These are phyloP conservation scores for Promerops cafer DNA, from an alignment of 2,113 vertebrate species.

Conservation along the genomic window DNA sequence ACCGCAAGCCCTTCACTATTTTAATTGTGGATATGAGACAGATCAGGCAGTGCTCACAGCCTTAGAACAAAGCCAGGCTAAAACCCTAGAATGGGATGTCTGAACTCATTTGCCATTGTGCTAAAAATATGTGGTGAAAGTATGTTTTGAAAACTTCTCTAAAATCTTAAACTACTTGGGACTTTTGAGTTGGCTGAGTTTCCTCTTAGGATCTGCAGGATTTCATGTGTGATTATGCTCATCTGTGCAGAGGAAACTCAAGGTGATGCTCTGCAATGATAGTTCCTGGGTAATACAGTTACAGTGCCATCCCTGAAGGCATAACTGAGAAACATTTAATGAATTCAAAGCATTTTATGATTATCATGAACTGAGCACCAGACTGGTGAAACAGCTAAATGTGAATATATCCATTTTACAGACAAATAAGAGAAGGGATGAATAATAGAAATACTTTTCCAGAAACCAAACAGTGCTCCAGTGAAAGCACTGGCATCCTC, in stretches of 20 bases:
- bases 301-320: neutral
- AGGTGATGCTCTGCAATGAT: neutral
- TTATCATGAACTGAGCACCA: neutral
- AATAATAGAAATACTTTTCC: constrained; percentile 54
- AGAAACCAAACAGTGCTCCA: constrained; percentile 34
- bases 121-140: neutral
- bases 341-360: neutral
- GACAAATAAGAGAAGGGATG: neutral
- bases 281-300: neutral
- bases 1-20: neutral
- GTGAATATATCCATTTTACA: neutral
- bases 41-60: neutral
- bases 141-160: neutral
- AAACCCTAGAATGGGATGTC: neutral
- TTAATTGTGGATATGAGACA: neutral
- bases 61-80: neutral
- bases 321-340: neutral
- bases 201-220: neutral
- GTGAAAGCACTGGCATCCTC: constrained; percentile 30
- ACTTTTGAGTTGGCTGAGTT: neutral
- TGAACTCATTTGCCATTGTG: neutral
- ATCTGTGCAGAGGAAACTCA: neutral
- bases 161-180: neutral
- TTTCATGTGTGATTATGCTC: neutral
- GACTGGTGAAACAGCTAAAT: neutral